Percentiles rank a stretch among this genome's conserved stretches.
phyloP scores from a whole-genome alignment of 2,888 invertebrate genomes.

The Metallyticus violacea region DNA sequence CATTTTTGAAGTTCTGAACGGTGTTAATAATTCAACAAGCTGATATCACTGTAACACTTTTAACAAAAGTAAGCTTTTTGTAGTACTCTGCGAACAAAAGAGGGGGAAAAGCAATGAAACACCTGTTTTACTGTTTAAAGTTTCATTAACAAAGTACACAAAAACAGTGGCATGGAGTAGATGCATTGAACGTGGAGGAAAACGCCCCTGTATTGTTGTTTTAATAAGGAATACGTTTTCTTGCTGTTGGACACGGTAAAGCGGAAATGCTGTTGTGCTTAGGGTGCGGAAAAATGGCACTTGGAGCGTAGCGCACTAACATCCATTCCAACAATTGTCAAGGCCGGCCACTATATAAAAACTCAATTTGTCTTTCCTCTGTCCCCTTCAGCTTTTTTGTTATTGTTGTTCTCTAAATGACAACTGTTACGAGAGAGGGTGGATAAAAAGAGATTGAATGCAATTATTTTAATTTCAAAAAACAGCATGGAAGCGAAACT shows the following conservation, averaged over 20 bases:
- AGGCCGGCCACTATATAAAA: neutral
- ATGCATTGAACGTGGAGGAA: neutral
- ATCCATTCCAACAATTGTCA: neutral
- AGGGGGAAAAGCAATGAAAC: neutral
- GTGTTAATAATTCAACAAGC: too few relatives aligned
- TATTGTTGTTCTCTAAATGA: neutral
- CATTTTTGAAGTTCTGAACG: too few relatives aligned
- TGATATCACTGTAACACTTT: too few relatives aligned
- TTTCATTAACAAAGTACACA: neutral
- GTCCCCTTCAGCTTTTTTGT: neutral
- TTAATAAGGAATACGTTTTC: neutral
- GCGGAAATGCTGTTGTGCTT: slow-evolving; percentile 6
- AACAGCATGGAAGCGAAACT: slow-evolving; percentile 21
- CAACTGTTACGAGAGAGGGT: neutral
- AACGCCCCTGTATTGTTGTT: neutral
- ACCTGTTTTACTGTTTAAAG: neutral
- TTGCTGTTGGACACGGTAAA: neutral
- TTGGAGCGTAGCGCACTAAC: slow-evolving; percentile 12
- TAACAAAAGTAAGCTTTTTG: too few relatives aligned
- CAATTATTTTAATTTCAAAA: slow-evolving; percentile 22
- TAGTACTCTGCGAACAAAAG: too few relatives aligned
- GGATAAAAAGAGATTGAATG: slow-evolving; percentile 23
- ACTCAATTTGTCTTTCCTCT: neutral
- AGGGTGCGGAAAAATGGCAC: slow-evolving; percentile 19
- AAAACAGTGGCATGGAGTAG: neutral